A percentile compares a stretch with the other conserved stretches of the same genome.
Evolutionary conservation across 1,140 invertebrate species (phyloP).

Genomic region (Cardiocondyla obscurior): DNA sequence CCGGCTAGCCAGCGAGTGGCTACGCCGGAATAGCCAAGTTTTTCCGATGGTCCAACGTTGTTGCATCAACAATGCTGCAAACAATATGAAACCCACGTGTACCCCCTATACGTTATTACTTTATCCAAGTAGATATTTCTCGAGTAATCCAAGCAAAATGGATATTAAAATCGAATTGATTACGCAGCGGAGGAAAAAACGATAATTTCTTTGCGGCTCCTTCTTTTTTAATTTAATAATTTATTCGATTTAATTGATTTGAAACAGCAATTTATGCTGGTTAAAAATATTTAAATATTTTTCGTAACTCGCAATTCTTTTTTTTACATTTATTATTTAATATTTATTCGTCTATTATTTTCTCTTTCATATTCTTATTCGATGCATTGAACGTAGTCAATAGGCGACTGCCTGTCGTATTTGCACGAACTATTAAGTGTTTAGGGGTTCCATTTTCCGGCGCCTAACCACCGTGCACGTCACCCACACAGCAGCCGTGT

Average conservation of each 20-base stretch:
- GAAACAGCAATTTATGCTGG: not conserved
- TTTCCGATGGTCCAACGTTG: slow-evolving; percentile 31
- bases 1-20: slow-evolving; percentile 38
- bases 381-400: not conserved
- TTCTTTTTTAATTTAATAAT: not conserved
- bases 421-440: slow-evolving; percentile 67
- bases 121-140: slow-evolving; percentile 18
- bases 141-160: not conserved
- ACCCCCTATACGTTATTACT: slow-evolving; percentile 39
- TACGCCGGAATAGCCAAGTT: slow-evolving; percentile 39
- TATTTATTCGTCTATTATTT: not conserved
- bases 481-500: not conserved
- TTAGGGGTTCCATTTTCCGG: slow-evolving; percentile 61
- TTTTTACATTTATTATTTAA: not conserved
- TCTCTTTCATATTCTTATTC: not conserved
- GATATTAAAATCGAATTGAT: slow-evolving; percentile 17
- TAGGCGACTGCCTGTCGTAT: not conserved
- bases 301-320: not conserved
- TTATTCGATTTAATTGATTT: not conserved
- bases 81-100: slow-evolving; percentile 31
- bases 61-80: slow-evolving; percentile 39
- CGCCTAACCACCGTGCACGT: not conserved
- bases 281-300: not conserved
- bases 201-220: not conserved
- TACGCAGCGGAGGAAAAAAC: not conserved